phyloP scores from a whole-genome alignment of 2,888 invertebrate genomes.

The Ypsolopha scabrella region DNA sequence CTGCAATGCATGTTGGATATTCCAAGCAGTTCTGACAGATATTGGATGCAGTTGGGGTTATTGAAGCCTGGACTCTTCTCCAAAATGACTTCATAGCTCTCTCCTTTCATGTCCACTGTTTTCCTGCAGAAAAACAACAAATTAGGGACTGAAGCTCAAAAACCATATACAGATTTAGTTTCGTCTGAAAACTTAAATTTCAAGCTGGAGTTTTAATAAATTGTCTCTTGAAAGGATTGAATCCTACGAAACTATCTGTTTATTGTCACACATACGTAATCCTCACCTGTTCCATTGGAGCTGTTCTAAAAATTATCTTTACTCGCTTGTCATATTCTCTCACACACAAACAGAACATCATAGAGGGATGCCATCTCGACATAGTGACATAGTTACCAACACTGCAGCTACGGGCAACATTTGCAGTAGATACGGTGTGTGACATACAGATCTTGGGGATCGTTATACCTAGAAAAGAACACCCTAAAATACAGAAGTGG shows the following conservation, averaged over 20 bases:
- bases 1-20: constrained; percentile 77
- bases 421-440: constrained; percentile 29
- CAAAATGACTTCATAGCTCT: constrained; percentile 84
- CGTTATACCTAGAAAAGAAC: constrained; percentile 66
- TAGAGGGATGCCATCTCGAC: constrained; percentile 57
- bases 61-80: constrained; percentile 87
- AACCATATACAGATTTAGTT: background rate
- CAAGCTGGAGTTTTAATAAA: background rate
- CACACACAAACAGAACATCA: constrained; percentile 63
- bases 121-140: constrained; percentile 66
- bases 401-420: constrained; percentile 52
- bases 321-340: constrained; percentile 58
- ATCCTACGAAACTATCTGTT: constrained; percentile 31
- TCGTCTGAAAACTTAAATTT: background rate
- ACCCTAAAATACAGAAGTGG: constrained; percentile 46
- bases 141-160: background rate
- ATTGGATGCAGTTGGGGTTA: constrained; percentile 90
- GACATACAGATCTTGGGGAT: constrained; percentile 45
- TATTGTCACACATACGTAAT: constrained; percentile 58
- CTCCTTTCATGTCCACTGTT: constrained; percentile 83
- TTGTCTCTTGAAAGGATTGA: constrained; percentile 2
- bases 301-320: constrained; percentile 68
- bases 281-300: constrained; percentile 67
- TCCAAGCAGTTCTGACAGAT: constrained; percentile 81
- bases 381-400: constrained; percentile 63